A percentile compares a stretch with the other conserved stretches of the same genome.
Conservation (phyloP, 1,140 invertebrate genomes). For the Gonioctena quinquepunctata region DNA sequence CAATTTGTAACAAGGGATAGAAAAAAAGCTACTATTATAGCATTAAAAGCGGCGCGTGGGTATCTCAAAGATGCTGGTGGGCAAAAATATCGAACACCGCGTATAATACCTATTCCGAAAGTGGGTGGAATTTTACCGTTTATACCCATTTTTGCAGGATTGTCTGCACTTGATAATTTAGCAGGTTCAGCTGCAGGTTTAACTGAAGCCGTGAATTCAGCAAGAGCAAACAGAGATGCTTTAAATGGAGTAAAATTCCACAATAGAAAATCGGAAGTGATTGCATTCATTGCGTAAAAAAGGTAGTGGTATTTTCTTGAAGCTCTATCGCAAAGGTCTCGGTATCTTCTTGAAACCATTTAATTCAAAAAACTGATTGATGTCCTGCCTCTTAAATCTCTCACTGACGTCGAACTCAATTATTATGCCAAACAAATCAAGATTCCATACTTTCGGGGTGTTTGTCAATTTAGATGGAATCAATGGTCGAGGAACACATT, state of each 20-base stretch:
- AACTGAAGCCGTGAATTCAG: slow-evolving; percentile 47
- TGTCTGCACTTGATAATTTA: slow-evolving; percentile 42
- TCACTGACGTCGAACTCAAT: slow-evolving; percentile 39
- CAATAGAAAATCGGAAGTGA: slow-evolving; percentile 49
- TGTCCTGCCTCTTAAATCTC: slow-evolving; percentile 34
- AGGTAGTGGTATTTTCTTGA: slow-evolving; percentile 45
- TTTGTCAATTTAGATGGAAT: no score
- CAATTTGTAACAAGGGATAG: slow-evolving; percentile 25
- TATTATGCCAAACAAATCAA: slow-evolving; percentile 27
- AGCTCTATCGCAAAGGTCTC: slow-evolving; percentile 23
- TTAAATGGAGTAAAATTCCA: slow-evolving; percentile 45
- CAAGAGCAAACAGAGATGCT: slow-evolving; percentile 33
- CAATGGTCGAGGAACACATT: no score
- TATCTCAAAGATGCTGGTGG: slow-evolving; percentile 9
- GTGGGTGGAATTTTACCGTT: slow-evolving; percentile 48
- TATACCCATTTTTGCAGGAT: slow-evolving; percentile 32
- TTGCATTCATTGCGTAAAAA: slow-evolving; percentile 43
- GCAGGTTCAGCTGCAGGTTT: slow-evolving; percentile 45
- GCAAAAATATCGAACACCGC: slow-evolving; percentile 24
- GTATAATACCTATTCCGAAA: no score
- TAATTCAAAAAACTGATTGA: slow-evolving; percentile 36
- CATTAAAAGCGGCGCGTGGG: slow-evolving; percentile 15
- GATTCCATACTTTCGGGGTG: slow-evolving; percentile 49
- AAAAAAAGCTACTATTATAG: slow-evolving; percentile 43
- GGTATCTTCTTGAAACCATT: not conserved